A percentile compares a stretch with the other conserved stretches of the same genome.
These are phyloP conservation scores for Blastobasis adustella DNA, from an alignment of 2,888 invertebrate species.

Conservation along the genomic window DNA sequence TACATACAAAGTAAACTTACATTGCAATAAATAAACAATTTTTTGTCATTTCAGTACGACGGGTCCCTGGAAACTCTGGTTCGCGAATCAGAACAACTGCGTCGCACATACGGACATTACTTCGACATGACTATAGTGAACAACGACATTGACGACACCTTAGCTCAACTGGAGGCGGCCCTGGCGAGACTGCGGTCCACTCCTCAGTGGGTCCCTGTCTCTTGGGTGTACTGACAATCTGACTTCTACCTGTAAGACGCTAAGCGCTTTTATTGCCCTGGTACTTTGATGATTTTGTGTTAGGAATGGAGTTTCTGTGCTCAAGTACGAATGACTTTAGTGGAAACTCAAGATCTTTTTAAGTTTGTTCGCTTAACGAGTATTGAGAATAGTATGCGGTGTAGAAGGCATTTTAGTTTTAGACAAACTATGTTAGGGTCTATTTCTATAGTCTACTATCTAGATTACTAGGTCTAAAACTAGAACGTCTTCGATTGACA, in stretches of 20 bases:
- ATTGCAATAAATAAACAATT: not conserved
- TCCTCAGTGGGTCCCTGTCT: slow-evolving; percentile 98
- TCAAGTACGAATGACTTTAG: too few species aligned
- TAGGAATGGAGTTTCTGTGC: too few species aligned
- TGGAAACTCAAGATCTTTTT: too few species aligned
- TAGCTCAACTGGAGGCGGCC: slow-evolving; percentile 91
- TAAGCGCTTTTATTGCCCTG: not conserved
- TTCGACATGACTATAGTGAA: slow-evolving; percentile 99
- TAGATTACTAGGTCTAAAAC: too few species aligned
- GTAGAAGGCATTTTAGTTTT: too few species aligned
- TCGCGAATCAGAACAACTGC: slow-evolving; percentile 96
- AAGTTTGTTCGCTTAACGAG: too few species aligned
- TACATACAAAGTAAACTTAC: too few species aligned
- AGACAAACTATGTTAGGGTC: too few species aligned
- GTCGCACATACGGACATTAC: slow-evolving; percentile 98
- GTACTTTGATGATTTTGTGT: too few species aligned
- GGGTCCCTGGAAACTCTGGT: slow-evolving; percentile 97
- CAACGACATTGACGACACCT: slow-evolving; percentile 99
- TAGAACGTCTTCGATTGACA: too few species aligned
- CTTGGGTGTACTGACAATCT: slow-evolving; percentile 94
- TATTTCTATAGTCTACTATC: too few species aligned
- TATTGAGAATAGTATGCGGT: too few species aligned
- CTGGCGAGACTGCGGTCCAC: slow-evolving; percentile 92
- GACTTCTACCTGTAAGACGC: slow-evolving; percentile 26
- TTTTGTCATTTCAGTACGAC: slow-evolving; percentile 83